Percentiles rank a stretch among this genome's conserved stretches.
Evolutionary conservation across 2,797 vertebrate species (phyloP).

Genomic region (Pipistrellus pipistrellus): DNA sequence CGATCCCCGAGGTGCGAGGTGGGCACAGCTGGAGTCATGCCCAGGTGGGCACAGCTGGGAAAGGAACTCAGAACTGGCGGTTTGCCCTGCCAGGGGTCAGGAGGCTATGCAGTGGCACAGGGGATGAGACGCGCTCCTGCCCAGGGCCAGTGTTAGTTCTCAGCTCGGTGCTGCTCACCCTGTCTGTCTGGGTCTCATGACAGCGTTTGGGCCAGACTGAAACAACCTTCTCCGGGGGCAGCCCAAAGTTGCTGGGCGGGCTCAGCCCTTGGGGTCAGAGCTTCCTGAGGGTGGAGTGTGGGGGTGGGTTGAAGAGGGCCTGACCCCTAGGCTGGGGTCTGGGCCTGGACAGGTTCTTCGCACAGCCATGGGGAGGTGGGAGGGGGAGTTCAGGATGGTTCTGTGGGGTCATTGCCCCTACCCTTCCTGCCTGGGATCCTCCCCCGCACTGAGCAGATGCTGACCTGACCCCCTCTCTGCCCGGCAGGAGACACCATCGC

Average conservation of each 20-base stretch:
- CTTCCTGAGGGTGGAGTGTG: not conserved
- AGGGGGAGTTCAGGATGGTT: not conserved
- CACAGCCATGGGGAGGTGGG: not conserved
- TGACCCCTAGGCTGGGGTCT: not conserved
- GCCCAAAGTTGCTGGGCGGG: not conserved
- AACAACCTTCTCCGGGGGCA: not conserved
- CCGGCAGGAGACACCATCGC: conserved; percentile 96
- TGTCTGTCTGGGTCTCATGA: not conserved
- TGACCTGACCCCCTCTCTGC: conserved; percentile 36
- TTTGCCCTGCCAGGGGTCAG: not conserved
- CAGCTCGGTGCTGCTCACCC: not conserved
- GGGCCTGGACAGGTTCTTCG: not conserved
- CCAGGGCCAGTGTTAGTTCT: not conserved
- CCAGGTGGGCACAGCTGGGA: not conserved
- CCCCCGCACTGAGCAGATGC: not conserved
- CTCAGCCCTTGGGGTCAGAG: not conserved
- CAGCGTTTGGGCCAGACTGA: not conserved
- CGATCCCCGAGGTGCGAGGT: not conserved
- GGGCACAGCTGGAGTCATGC: not conserved
- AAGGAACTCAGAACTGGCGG: not conserved
- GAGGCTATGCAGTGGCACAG: not conserved
- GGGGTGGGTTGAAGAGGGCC: not conserved
- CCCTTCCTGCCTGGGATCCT: not conserved
- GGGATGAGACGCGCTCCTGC: not conserved
- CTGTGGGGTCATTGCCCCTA: not conserved